A percentile compares a stretch with the other conserved stretches of the same genome.
Conservation (phyloP, 1,140 invertebrate genomes). For the Leptoteleia sp. region DNA sequence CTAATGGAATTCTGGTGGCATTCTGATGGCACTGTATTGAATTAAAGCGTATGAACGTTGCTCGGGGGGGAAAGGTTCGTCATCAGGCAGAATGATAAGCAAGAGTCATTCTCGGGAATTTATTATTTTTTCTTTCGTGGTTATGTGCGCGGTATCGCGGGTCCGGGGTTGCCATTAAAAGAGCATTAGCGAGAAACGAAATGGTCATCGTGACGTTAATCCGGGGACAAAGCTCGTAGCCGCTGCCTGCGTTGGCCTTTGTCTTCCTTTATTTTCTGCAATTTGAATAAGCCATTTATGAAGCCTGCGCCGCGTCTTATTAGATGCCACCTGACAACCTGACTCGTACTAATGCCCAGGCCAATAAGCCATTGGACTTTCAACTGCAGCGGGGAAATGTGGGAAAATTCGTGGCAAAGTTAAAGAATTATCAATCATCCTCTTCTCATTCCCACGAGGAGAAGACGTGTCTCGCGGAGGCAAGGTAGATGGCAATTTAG, state of each 20-base stretch:
- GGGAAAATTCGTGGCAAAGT: constrained; percentile 26
- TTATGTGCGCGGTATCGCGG: constrained; percentile 49
- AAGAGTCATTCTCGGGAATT: constrained; percentile 45
- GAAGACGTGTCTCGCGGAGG: no score
- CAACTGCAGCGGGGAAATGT: constrained; percentile 53
- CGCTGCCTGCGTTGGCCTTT: constrained; percentile 51
- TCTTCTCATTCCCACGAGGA: constrained; percentile 20
- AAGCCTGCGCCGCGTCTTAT: constrained; percentile 41
- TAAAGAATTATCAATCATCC: constrained; percentile 46
- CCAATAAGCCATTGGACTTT: constrained; percentile 63
- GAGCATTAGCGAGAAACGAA: constrained; percentile 62
- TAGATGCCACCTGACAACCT: constrained; percentile 59
- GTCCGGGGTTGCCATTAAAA: constrained; percentile 63
- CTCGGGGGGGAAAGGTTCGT: constrained; percentile 7
- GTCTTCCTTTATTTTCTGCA: constrained; percentile 50
- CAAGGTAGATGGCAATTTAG: no score
- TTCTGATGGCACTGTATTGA: no score
- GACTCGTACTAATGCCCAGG: constrained; percentile 58
- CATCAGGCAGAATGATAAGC: constrained; percentile 61
- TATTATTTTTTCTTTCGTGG: constrained; percentile 54
- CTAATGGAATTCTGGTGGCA: no score
- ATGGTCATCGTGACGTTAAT: constrained; percentile 66
- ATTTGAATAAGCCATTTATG: constrained; percentile 59
- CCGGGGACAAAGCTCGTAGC: constrained; percentile 63
- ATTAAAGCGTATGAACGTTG: no score